These are phyloP conservation scores for Phalera bucephala DNA, from an alignment of 2,888 invertebrate genomes.

Conservation along the genomic window DNA sequence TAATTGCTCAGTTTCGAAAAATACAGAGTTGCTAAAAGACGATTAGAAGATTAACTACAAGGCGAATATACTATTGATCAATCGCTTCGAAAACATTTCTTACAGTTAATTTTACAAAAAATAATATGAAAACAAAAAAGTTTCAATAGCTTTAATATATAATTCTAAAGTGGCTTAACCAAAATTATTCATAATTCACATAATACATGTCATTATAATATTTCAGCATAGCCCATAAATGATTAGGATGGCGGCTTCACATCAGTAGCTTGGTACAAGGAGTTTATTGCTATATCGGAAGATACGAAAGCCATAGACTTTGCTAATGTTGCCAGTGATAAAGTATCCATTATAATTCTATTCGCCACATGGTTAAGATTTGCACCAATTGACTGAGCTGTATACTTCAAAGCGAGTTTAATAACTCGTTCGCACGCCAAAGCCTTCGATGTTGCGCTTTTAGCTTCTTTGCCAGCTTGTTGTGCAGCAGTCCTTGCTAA, in stretches of 20 bases:
- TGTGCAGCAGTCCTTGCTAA: conserved; percentile 76
- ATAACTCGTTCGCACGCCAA: conserved; percentile 69
- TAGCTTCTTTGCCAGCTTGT: conserved; percentile 77
- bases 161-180: background rate
- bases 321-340: conserved; percentile 68
- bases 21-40: too few species aligned
- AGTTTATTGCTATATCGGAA: conserved; percentile 76
- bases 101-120: too few species aligned
- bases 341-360: conserved; percentile 72
- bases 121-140: too few species aligned
- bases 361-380: conserved; percentile 73
- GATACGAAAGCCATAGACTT: conserved; percentile 78
- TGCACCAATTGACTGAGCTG: conserved; percentile 71
- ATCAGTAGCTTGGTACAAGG: conserved; percentile 73
- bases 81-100: too few species aligned
- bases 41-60: too few species aligned
- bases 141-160: background rate
- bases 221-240: too few species aligned
- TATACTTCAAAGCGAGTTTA: conserved; percentile 71
- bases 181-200: too few species aligned
- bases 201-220: too few species aligned
- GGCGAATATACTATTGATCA: too few species aligned
- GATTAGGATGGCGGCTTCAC: conserved; percentile 63
- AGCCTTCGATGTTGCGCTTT: conserved; percentile 70
- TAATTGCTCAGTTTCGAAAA: too few species aligned